Base-by-base conservation (phyloP, 64 coral and sea anemone species). In the Porites australiensis region DNA sequence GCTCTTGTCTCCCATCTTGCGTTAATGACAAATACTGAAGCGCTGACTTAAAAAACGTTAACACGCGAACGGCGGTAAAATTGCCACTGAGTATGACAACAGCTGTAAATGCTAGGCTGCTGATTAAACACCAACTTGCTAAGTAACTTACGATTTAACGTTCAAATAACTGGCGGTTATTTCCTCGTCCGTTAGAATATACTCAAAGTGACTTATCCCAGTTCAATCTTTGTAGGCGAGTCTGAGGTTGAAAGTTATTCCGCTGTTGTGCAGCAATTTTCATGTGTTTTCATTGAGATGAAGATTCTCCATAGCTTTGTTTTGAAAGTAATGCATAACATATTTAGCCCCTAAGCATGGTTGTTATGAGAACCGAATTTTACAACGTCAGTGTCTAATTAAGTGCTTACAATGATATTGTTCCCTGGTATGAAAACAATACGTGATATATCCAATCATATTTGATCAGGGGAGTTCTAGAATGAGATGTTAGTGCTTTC, bases 1-100 rank as follows among this genome's bases (percentile, higher is more conserved):
- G 10, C 54, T 73, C 52, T 54, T 71, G 65, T 98, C 92, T 82
- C 88, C 92, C 95, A 98, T 98, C 50, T 70, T 80, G 4, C 49
- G 18, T 51, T 82, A 18, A 62, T 76, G 16, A 76, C 9, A 37
- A 60, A 23, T 62, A 60, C 2, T 55, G 2, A 53, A 19, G 8
- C 45, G 22, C 16, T 14, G 47, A 14, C 47, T 76, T 50, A 19
- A 50, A 47, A 76, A 84, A 68, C 19, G 62, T 23, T 14, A 50
- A 47, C 18, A 51, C 62, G 1, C 7, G n/a, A 1, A 5, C 18
- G 13, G 47, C 15, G 47, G 14, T 51, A 44, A 68, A 69, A 46
- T 68, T 50, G 44, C 46, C 79, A 37, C 27, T 37, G 27, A 50
- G 44, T 13, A 83, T 48, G 12, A 57, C 23, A 74, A 74, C 16